Base-by-base conservation (phyloP, 1,140 invertebrate species). In the Acarapis woodi region DNA sequence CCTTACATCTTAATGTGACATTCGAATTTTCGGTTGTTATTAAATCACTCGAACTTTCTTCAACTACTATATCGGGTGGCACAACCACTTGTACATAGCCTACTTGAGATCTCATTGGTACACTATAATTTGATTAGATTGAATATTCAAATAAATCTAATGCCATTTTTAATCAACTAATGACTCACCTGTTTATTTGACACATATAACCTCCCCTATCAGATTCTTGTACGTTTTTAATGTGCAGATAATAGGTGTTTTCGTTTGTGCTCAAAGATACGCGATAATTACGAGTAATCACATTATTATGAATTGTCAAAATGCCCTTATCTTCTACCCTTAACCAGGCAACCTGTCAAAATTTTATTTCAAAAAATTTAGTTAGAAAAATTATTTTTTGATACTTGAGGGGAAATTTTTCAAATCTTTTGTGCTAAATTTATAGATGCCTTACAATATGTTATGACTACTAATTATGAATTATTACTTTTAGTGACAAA, bases 251-350 rank as follows among this genome's bases (percentile, higher is more conserved):
- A 23, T 34, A 42, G 28, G 34, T 28, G 48, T 77, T 71, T 47
- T 82, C 74, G 44, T 70, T 77, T 53, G 80, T 73, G 16, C 72
- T 75, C 35, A 82, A 68, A 44, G 72, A 71, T 49, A 88, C 80
- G 43, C 82, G 65, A 19, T 77, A 75, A 60, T 87, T 85, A 41
- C 77, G 63, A 16, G 79, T 83, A 47, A 85, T 83, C 47, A 85
- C 77, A 56, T 82, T 75, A 51, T 61, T 71, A 53, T 83, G 76
- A 18, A 87, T 77, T 14, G 79, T 80, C 47, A 87, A 59, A 47
- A 85, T 83, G 23, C 82, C 74, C 24, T 78, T 80, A 53, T 82
- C 79, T 51, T 88, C 80, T 53, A 80, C 82, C 51, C 83, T 70
- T 69, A 87, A 80, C 77, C 79, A 83, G 38, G 79, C 80, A 9